These are phyloP conservation scores for Pan troglodytes DNA, from an alignment of 2,113 vertebrate species.

Conservation along the genomic window DNA sequence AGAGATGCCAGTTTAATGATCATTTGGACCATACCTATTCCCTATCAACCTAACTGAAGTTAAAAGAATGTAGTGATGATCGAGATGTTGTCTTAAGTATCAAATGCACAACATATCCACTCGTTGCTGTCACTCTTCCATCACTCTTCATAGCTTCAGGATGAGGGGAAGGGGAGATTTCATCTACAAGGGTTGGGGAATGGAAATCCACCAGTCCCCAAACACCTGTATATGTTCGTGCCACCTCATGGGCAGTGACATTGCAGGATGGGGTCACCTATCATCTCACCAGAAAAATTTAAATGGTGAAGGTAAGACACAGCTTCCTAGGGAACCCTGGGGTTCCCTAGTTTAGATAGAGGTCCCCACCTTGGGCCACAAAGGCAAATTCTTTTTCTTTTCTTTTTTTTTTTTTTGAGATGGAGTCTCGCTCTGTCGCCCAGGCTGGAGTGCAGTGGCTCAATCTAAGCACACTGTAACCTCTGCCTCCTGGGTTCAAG, in stretches of 20 bases:
- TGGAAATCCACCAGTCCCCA: background rate
- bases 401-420: too few species aligned
- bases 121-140: background rate
- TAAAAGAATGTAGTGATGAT: background rate
- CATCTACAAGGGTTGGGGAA: background rate
- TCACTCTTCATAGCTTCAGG: background rate
- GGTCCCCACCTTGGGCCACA: background rate
- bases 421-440: too few species aligned
- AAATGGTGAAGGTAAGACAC: background rate
- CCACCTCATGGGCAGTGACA: slow-evolving; percentile 26
- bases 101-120: background rate
- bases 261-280: background rate
- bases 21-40: slow-evolving; percentile 67
- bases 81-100: slow-evolving; percentile 52
- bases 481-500: too few species aligned
- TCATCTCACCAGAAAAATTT: background rate
- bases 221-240: slow-evolving; percentile 51
- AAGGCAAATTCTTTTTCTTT: slow-evolving; percentile 21
- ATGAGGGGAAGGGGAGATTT: background rate
- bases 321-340: background rate
- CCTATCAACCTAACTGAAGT: slow-evolving; percentile 43
- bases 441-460: too few species aligned
- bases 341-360: background rate
- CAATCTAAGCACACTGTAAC: too few species aligned
- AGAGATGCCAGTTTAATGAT: slow-evolving; percentile 58